Evolutionary conservation across 2,888 invertebrate genomes (phyloP).

Genomic region (Agriotes lineatus): DNA sequence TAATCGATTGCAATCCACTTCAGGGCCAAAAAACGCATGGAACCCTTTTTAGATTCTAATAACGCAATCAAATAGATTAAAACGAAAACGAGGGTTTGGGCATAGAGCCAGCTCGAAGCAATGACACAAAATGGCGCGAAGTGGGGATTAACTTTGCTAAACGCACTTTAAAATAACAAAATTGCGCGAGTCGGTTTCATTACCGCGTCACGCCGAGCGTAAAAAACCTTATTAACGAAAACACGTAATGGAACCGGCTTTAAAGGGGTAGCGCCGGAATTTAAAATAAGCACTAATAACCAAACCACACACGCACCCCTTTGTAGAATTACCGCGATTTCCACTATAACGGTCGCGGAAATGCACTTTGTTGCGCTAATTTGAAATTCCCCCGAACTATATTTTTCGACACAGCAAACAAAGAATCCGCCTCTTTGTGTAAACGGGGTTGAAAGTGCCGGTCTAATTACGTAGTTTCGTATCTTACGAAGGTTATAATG

Average conservation of each 20-base stretch:
- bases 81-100: too few species aligned
- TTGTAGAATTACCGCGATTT: conserved; percentile 33
- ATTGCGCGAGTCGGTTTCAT: conserved; percentile 44
- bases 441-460: not conserved
- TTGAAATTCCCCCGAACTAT: conserved; percentile 21
- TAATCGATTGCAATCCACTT: too few species aligned
- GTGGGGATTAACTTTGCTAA: conserved; percentile 44
- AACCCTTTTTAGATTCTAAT: too few species aligned
- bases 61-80: too few species aligned
- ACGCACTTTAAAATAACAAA: conserved; percentile 45
- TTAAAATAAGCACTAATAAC: conserved; percentile 42
- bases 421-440: not conserved
- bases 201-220: conserved; percentile 45
- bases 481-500: too few species aligned
- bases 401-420: not conserved
- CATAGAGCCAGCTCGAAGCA: not conserved
- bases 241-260: conserved; percentile 40
- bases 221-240: conserved; percentile 48
- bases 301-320: conserved; percentile 40
- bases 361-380: conserved; percentile 33
- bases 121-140: conserved; percentile 32
- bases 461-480: too few species aligned
- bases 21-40: too few species aligned
- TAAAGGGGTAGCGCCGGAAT: conserved; percentile 42
- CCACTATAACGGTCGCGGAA: conserved; percentile 25